Evolutionary conservation across 2,888 invertebrate species (phyloP).

Genomic region (Dugesia japonica): DNA sequence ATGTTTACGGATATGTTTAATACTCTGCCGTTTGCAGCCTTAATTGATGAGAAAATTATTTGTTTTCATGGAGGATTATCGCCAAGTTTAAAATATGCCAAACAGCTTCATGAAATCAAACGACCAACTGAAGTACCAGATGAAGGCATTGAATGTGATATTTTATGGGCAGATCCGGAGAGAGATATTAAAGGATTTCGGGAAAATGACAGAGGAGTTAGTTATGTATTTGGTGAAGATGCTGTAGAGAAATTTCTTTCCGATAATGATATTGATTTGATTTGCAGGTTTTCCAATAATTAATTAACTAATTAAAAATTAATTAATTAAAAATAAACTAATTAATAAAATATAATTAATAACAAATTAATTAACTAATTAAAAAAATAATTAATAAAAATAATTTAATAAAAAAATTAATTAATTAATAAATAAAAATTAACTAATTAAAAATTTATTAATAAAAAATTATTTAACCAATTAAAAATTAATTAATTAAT

Average conservation of each 20-base stretch:
- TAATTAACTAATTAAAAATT: no score
- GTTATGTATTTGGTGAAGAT: slow-evolving; percentile 91
- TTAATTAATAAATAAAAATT: no score
- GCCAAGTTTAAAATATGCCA: slow-evolving; percentile 67
- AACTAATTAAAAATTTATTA: no score
- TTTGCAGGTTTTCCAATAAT: no score
- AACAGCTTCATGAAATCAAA: slow-evolving; percentile 93
- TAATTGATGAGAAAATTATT: slow-evolving; percentile 48
- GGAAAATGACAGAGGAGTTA: slow-evolving; percentile 91
- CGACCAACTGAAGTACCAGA: slow-evolving; percentile 94
- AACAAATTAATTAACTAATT: no score
- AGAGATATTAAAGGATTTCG: slow-evolving; percentile 71
- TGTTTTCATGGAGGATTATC: slow-evolving; percentile 50
- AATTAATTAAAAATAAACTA: no score
- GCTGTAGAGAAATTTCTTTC: slow-evolving; percentile 55
- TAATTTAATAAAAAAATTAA: no score
- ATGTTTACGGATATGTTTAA: slow-evolving; percentile 48
- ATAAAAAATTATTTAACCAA: no score
- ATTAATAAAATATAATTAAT: no score
- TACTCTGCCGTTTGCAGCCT: slow-evolving; percentile 49
- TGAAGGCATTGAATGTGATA: slow-evolving; percentile 75
- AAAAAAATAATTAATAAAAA: no score
- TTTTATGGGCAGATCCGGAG: slow-evolving; percentile 71
- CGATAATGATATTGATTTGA: slow-evolving; percentile 28
- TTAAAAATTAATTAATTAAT: no score